These are phyloP conservation scores for Lophotis ruficrista DNA, from an alignment of 2,113 vertebrate genomes.

Conservation along the genomic window DNA sequence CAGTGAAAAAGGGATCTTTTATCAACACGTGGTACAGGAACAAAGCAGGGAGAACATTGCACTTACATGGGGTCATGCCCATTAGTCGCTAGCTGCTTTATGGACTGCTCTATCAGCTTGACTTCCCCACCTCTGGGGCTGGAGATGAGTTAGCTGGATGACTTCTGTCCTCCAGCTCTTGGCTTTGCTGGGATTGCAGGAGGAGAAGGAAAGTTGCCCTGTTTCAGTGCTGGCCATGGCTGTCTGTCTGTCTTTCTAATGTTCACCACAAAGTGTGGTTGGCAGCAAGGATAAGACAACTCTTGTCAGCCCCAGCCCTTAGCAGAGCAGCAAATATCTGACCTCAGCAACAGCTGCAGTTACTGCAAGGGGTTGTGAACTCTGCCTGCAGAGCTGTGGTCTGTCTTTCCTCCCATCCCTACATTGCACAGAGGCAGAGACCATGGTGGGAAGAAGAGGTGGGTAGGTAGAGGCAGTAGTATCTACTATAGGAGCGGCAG, in stretches of 20 bases:
- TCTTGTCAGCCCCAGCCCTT: neutral
- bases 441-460: neutral
- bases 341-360: neutral
- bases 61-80: neutral
- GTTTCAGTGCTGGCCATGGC: neutral
- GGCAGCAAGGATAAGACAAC: neutral
- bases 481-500: neutral
- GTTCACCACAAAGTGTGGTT: neutral
- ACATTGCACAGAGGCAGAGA: neutral
- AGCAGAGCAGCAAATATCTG: neutral
- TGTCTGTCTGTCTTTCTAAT: neutral
- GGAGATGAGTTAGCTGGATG: neutral
- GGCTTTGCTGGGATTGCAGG: neutral
- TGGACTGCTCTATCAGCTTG: neutral
- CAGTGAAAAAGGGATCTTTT: neutral
- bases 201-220: neutral
- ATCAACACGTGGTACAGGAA: fast-evolving
- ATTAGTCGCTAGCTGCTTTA: neutral
- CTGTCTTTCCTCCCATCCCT: neutral
- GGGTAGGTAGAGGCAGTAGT: neutral
- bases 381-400: fast-evolving
- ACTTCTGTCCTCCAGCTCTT: neutral
- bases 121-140: neutral
- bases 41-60: neutral
- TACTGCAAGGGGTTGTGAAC: neutral